A percentile compares a stretch with the other conserved stretches of the same genome.
These are phyloP conservation scores for Drosophila subobscura DNA, from an alignment of 1,140 invertebrate species.

Conservation along the genomic window DNA sequence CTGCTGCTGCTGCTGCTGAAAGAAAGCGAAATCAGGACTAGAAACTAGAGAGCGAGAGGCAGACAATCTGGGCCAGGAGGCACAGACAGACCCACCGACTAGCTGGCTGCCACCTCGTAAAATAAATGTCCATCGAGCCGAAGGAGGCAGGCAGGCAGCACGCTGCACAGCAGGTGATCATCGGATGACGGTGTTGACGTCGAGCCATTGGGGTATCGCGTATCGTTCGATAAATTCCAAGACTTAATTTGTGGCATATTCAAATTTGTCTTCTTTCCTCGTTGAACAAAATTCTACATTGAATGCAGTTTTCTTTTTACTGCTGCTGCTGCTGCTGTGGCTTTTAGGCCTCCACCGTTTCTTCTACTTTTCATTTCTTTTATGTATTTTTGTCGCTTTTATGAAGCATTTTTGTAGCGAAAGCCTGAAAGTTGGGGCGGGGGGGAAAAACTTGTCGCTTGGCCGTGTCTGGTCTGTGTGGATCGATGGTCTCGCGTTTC, in stretches of 20 bases:
- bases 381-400: slow-evolving; percentile 57
- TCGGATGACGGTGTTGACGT: slow-evolving; percentile 46
- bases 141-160: not conserved
- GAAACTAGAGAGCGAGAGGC: slow-evolving; percentile 21
- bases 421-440: slow-evolving; percentile 36
- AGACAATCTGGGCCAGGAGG: slow-evolving; percentile 57
- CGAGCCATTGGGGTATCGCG: slow-evolving; percentile 1
- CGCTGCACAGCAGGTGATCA: slow-evolving; percentile 58
- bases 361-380: slow-evolving; percentile 34
- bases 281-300: slow-evolving; percentile 57
- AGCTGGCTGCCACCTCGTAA: slow-evolving; percentile 31
- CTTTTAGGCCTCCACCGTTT: slow-evolving; percentile 39
- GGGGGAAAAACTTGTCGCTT: slow-evolving; percentile 70
- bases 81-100: slow-evolving; percentile 18
- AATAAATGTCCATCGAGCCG: slow-evolving; percentile 29
- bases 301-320: slow-evolving; percentile 42
- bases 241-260: slow-evolving; percentile 70
- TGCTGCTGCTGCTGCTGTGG: not conserved
- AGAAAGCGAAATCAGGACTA: slow-evolving; percentile 77
- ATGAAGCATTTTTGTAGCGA: slow-evolving; percentile 80
- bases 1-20: slow-evolving; percentile 25
- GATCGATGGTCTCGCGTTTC: slow-evolving; percentile 23
- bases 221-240: slow-evolving; percentile 59
- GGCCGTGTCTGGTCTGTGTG: too few relatives aligned
- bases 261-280: slow-evolving; percentile 49